Percentiles rank a stretch among this genome's conserved stretches.
These are phyloP conservation scores for Carassius auratus DNA, from an alignment of 2,113 vertebrate genomes.

Conservation along the genomic window DNA sequence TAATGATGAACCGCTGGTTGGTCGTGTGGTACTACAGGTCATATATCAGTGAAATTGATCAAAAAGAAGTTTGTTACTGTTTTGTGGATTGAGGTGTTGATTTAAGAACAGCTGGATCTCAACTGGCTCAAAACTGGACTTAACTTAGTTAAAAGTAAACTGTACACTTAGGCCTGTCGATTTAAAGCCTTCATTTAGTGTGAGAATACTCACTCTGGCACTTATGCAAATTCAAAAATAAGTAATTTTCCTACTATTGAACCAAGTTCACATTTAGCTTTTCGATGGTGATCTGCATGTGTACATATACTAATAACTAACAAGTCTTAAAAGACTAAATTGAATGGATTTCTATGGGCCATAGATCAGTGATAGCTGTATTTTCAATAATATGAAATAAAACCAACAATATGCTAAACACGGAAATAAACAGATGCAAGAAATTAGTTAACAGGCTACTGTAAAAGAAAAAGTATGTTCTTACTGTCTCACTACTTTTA, in stretches of 20 bases:
- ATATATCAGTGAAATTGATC: constrained; percentile 7
- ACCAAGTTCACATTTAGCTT: too few relatives aligned
- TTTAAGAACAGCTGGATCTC: constrained; percentile 2
- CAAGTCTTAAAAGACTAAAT: too few relatives aligned
- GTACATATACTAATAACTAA: too few relatives aligned
- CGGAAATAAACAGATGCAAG: too few relatives aligned
- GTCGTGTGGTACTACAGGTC: constrained; percentile 10
- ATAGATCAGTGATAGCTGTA: too few relatives aligned
- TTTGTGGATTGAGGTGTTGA: background rate
- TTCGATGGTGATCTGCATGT: too few relatives aligned
- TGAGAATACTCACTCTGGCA: background rate
- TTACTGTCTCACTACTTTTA: background rate
- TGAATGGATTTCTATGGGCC: background rate
- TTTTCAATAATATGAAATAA: background rate
- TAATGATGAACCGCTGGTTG: background rate
- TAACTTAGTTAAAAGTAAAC: background rate
- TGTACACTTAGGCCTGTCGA: background rate
- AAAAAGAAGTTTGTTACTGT: constrained; percentile 14
- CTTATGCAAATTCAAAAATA: background rate
- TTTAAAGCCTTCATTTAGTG: background rate
- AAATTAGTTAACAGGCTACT: background rate
- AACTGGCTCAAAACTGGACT: background rate
- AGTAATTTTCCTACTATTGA: background rate
- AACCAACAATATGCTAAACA: background rate
- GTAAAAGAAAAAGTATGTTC: background rate